These are phyloP conservation scores for Microctonus brassicae DNA, from an alignment of 2,888 invertebrate genomes.

Conservation along the genomic window DNA sequence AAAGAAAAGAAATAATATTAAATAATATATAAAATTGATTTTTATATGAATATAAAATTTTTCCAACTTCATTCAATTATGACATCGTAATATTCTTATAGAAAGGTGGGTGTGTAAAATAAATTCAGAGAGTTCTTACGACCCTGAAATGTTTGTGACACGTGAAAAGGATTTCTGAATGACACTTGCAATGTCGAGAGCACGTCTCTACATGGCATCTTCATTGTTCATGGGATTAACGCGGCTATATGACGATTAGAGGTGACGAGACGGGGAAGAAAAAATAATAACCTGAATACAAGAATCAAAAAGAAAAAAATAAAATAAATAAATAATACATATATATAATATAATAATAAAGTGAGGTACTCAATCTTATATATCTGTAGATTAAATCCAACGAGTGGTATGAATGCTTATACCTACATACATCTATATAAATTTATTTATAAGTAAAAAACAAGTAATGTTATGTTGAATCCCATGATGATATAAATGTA, in stretches of 20 bases:
- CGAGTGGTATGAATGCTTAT: conserved; percentile 6
- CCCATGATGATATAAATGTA: neutral
- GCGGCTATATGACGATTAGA: conserved; percentile 51
- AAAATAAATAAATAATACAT: conserved; percentile 29
- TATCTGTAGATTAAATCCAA: conserved; percentile 10
- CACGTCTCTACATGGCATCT: conserved; percentile 49
- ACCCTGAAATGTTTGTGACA: conserved; percentile 36
- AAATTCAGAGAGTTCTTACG: conserved; percentile 32
- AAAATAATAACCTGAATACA: conserved; percentile 8
- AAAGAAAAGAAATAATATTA: too few species aligned
- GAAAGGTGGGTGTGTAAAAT: conserved; percentile 22
- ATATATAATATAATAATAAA: neutral
- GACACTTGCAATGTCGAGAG: conserved; percentile 46
- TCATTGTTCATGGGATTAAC: conserved; percentile 62
- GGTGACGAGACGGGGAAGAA: neutral
- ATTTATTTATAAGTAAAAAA: neutral
- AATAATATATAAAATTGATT: neutral
- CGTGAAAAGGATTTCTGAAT: conserved; percentile 48
- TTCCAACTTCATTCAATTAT: conserved; percentile 26
- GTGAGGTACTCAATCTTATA: neutral
- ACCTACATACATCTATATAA: neutral
- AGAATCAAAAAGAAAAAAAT: conserved; percentile 35
- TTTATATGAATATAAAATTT: neutral
- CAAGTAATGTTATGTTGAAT: neutral
- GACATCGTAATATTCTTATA: conserved; percentile 29